These are phyloP conservation scores for Drosophila nikananu DNA, from an alignment of 1,140 invertebrate species.

Conservation along the genomic window DNA sequence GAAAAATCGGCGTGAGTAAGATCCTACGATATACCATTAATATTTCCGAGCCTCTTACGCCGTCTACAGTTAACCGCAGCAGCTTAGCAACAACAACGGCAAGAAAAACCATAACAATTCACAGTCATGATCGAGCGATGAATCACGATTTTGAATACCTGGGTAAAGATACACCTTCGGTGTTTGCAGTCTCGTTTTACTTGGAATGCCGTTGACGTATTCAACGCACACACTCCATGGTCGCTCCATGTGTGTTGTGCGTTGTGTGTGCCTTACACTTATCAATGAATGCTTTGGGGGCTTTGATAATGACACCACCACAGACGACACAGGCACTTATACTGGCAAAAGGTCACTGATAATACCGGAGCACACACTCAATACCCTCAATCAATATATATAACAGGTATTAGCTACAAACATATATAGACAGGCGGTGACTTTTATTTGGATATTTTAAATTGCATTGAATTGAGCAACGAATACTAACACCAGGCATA, in stretches of 20 bases:
- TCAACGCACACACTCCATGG: slow-evolving; percentile 14
- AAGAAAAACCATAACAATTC: slow-evolving; percentile 24
- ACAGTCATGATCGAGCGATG: slow-evolving; percentile 54
- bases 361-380: background rate
- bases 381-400: slow-evolving; percentile 12
- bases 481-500: slow-evolving; percentile 12
- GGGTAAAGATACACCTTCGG: slow-evolving; percentile 15
- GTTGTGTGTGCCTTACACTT: slow-evolving; percentile 48
- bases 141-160: slow-evolving; percentile 63
- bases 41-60: slow-evolving; percentile 51
- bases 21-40: slow-evolving; percentile 7
- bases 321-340: slow-evolving; percentile 3
- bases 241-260: background rate
- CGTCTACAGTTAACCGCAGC: slow-evolving; percentile 66
- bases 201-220: slow-evolving; percentile 63
- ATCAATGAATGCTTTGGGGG: slow-evolving; percentile 62
- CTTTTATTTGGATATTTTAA: slow-evolving; percentile 28
- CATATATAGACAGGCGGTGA: slow-evolving; percentile 17
- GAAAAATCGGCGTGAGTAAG: slow-evolving; percentile 58
- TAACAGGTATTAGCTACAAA: slow-evolving; percentile 7
- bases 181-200: slow-evolving; percentile 57
- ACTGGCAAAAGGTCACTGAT: slow-evolving; percentile 46
- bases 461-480: slow-evolving; percentile 49
- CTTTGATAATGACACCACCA: slow-evolving; percentile 57
- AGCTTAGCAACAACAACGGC: slow-evolving; percentile 10